Conservation (phyloP, 1,140 invertebrate genomes). For the Zaprionus ghesquierei region DNA sequence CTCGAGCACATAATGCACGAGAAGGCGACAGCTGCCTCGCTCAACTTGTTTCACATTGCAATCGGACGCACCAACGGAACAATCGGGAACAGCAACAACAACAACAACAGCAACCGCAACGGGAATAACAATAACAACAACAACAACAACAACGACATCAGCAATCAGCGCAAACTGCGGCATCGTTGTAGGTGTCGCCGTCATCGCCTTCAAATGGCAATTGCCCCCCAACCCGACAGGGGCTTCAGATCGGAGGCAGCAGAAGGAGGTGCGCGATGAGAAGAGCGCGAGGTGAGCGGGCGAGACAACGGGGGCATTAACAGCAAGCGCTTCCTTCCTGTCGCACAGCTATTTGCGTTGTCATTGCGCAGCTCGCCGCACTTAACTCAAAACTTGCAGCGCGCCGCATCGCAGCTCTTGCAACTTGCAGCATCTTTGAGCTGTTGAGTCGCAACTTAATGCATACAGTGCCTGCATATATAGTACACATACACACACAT, state of each 20-base stretch:
- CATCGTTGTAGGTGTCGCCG: constrained; percentile 28
- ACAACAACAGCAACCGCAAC: neutral
- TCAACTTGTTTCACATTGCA: neutral
- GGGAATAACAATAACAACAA: neutral
- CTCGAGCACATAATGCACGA: neutral
- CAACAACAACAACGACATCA: neutral
- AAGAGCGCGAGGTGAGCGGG: too few species aligned
- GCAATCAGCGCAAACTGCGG: neutral
- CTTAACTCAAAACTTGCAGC: neutral
- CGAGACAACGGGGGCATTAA: constrained; percentile 13
- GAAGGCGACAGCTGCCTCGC: neutral
- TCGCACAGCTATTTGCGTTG: constrained; percentile 24
- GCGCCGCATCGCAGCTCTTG: neutral
- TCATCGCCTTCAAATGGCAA: constrained; percentile 18
- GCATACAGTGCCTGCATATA: too few species aligned
- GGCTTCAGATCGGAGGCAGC: neutral
- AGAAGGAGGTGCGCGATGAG: neutral
- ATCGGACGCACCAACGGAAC: neutral
- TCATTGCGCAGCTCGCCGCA: constrained; percentile 7
- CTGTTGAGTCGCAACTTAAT: constrained; percentile 10
- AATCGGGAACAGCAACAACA: neutral
- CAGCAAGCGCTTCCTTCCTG: constrained; percentile 41
- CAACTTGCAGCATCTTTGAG: constrained; percentile 8
- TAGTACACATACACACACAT: neutral
- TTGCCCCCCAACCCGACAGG: neutral